These are phyloP conservation scores for Hylia prasina DNA, from an alignment of 2,113 vertebrate genomes.

Conservation along the genomic window DNA sequence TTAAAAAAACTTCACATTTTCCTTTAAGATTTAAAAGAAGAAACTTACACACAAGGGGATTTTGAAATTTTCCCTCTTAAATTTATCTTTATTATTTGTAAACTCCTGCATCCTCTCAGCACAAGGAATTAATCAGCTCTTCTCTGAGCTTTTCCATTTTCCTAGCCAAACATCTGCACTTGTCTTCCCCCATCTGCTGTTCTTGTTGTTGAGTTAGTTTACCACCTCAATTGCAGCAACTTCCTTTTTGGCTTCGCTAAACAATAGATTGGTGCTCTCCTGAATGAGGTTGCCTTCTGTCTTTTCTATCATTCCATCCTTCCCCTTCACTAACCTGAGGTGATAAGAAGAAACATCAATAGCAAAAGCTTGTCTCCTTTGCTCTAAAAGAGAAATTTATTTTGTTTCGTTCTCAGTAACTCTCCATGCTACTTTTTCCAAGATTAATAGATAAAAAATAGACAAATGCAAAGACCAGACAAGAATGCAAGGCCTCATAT, in stretches of 20 bases:
- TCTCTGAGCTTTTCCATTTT: not conserved
- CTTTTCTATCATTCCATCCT: not conserved
- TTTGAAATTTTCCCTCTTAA: not conserved
- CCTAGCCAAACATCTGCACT: slow-evolving; percentile 12
- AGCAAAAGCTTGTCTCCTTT: not conserved
- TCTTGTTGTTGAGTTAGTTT: not conserved
- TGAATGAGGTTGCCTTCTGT: not conserved
- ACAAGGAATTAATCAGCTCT: not conserved
- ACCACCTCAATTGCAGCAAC: not conserved
- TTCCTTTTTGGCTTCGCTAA: slow-evolving; percentile 9
- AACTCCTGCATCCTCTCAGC: not conserved
- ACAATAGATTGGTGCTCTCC: not conserved
- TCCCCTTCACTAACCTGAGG: not conserved
- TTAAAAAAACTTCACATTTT: not conserved
- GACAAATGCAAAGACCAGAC: not conserved
- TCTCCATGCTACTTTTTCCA: not conserved
- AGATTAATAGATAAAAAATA: not conserved
- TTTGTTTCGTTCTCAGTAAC: not conserved
- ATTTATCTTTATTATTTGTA: not conserved
- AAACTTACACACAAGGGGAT: not conserved
- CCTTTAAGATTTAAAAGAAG: not conserved
- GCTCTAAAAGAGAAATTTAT: not conserved
- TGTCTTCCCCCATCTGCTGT: not conserved
- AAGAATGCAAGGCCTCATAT: not conserved
- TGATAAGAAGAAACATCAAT: not conserved